phyloP scores from a whole-genome alignment of 2,888 invertebrate species.

The Cenopis cana region DNA sequence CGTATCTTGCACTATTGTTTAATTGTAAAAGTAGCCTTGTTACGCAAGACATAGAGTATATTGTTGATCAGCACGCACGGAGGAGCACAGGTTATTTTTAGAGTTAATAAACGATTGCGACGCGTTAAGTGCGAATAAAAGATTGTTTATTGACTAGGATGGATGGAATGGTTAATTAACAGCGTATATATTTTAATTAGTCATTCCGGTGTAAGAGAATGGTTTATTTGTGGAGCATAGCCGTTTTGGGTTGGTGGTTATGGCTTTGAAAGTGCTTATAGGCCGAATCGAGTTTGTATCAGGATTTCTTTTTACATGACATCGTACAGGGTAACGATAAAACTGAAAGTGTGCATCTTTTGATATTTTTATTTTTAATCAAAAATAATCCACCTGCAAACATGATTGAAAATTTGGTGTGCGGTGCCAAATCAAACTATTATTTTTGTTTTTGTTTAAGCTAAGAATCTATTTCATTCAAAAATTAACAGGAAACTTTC shows the following conservation, averaged over 20 bases:
- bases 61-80: neutral
- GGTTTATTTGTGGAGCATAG: constrained; percentile 25
- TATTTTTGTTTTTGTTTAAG: no score
- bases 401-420: no score
- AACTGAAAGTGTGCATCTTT: neutral
- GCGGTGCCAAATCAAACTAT: no score
- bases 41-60: constrained; percentile 4
- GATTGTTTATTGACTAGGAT: constrained; percentile 49
- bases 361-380: no score
- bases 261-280: neutral
- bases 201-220: constrained; percentile 17
- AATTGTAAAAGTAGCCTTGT: constrained; percentile 11
- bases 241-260: neutral
- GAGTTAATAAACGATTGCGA: constrained; percentile 71
- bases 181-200: constrained; percentile 41
- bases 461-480: no score
- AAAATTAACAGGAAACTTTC: no score
- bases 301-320: neutral
- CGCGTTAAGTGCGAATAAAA: constrained; percentile 61
- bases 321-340: neutral
- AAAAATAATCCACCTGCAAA: no score
- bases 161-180: constrained; percentile 40
- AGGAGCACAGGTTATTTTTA: constrained; percentile 62
- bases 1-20: constrained; percentile 18
- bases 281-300: neutral